These are phyloP conservation scores for Rhinatrema bivittatum DNA, from an alignment of 2,797 vertebrate genomes.

Conservation along the genomic window DNA sequence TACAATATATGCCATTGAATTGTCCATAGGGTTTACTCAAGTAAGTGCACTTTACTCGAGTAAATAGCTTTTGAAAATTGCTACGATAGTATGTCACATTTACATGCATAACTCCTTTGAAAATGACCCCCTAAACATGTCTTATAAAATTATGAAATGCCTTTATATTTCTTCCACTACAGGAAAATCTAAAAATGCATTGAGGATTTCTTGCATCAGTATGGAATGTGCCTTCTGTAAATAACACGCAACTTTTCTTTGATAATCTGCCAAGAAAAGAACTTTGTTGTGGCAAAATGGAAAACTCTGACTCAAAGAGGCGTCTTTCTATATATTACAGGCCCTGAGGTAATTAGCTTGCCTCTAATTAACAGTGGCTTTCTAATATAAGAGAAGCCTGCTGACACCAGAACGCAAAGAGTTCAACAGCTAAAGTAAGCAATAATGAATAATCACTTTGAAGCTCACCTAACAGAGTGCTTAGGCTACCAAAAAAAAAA, in stretches of 20 bases:
- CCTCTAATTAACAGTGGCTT: constrained; percentile 54
- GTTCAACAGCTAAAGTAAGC: constrained; percentile 53
- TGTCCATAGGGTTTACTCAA: no score
- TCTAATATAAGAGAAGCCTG: constrained; percentile 55
- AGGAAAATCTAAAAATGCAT: not conserved
- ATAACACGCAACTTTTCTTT: constrained; percentile 41
- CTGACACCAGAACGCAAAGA: constrained; percentile 41
- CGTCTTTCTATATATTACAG: constrained; percentile 52
- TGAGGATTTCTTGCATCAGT: constrained; percentile 1
- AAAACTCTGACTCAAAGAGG: constrained; percentile 40
- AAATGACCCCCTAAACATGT: no score
- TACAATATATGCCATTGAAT: no score
- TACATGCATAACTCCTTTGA: no score
- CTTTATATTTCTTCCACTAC: constrained; percentile 2
- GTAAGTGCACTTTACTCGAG: no score
- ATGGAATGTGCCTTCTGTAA: constrained; percentile 33
- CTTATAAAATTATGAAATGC: not conserved
- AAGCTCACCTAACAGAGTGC: constrained; percentile 44
- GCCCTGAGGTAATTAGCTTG: constrained; percentile 39
- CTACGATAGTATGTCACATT: no score
- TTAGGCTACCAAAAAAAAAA: constrained; percentile 32
- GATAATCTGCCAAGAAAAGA: constrained; percentile 49
- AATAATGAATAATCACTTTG: constrained; percentile 51
- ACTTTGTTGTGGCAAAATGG: constrained; percentile 40
- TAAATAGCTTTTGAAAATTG: no score